Percentiles rank a stretch among this genome's conserved stretches.
phyloP scores from a whole-genome alignment of 2,888 invertebrate species.

The Xylocampa areola region DNA sequence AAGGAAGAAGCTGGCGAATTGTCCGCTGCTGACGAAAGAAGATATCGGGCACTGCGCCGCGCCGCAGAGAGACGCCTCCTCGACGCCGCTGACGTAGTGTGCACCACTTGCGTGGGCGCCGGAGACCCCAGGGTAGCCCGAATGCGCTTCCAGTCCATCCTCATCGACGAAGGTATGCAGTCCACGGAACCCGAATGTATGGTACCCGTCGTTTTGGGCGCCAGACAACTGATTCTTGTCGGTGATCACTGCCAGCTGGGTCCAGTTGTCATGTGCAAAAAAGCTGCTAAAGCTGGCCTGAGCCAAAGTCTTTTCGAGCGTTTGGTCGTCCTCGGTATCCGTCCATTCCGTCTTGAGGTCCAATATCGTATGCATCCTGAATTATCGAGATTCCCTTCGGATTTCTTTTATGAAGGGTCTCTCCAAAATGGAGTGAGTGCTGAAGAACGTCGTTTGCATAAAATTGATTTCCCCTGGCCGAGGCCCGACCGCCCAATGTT shows the following conservation, averaged over 20 bases:
- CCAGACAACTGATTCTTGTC: conserved; percentile 98
- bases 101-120: conserved; percentile 99
- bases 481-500: conserved; percentile 99
- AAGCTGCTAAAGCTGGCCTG: conserved; percentile 98
- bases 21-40: conserved; percentile 98
- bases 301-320: conserved; percentile 99
- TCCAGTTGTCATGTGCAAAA: conserved; percentile 99
- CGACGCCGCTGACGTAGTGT: conserved; percentile 99
- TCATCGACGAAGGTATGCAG: conserved; percentile 99
- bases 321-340: conserved; percentile 98
- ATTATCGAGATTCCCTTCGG: conserved; percentile 98
- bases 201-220: conserved; percentile 99
- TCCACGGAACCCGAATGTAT: conserved; percentile 99
- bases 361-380: conserved; percentile 99
- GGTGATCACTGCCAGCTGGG: conserved; percentile 99
- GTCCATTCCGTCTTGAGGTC: conserved; percentile 98
- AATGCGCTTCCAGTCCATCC: conserved; percentile 98
- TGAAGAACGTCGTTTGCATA: conserved; percentile 96
- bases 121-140: conserved; percentile 98
- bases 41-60: conserved; percentile 97
- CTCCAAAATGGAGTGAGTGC: conserved; percentile 99
- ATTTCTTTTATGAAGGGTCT: conserved; percentile 99
- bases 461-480: conserved; percentile 99
- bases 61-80: conserved; percentile 96
- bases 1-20: conserved; percentile 99